Percentiles rank a stretch among this genome's conserved stretches.
phyloP scores from a whole-genome alignment of 2,797 vertebrate genomes.

The Intellagama lesueurii region DNA sequence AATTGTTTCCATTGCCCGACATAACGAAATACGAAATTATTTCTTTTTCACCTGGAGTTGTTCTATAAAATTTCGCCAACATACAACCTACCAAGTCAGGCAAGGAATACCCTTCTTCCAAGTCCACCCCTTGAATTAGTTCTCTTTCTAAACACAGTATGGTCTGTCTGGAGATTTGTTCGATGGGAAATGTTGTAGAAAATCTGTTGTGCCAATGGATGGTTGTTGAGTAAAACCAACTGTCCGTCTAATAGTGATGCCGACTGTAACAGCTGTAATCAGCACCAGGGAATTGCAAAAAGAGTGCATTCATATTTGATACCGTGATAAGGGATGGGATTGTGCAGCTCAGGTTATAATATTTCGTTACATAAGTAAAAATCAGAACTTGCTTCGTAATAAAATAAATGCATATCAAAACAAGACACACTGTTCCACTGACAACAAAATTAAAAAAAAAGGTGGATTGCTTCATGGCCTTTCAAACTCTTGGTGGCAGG shows the following conservation, averaged over 20 bases:
- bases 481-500: not conserved
- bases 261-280: not conserved
- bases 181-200: not conserved
- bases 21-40: slow-evolving; percentile 68
- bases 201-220: not conserved
- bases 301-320: not conserved
- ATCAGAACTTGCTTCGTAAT: no score
- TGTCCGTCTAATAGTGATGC: not conserved
- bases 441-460: not conserved
- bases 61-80: slow-evolving; percentile 24
- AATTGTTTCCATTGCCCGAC: slow-evolving; percentile 61
- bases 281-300: not conserved
- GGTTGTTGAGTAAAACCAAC: not conserved
- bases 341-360: no score
- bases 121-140: not conserved
- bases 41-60: slow-evolving; percentile 37
- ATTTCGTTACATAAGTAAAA: no score
- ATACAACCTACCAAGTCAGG: slow-evolving; percentile 12
- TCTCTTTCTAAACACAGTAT: slow-evolving; percentile 18
- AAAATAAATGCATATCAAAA: no score
- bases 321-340: not conserved
- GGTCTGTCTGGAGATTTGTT: slow-evolving; percentile 25
- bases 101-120: not conserved
- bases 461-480: not conserved
- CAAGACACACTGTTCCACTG: no score